Conservation (phyloP, 2,888 invertebrate genomes). For the Phaonia tiefii region DNA sequence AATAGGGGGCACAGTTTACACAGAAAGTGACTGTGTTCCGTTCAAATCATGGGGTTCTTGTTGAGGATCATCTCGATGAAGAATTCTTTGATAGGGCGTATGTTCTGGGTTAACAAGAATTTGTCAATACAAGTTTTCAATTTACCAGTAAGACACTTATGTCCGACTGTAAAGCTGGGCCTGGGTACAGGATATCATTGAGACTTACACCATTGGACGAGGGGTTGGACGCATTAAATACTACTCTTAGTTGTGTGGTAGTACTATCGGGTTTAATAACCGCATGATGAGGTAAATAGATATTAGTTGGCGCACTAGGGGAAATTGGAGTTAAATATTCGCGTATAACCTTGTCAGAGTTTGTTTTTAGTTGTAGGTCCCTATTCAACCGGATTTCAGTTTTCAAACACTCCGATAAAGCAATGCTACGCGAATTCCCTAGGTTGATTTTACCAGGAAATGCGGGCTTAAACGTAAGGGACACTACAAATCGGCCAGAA, state of each 20-base stretch:
- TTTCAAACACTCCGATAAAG: slow-evolving; percentile 11
- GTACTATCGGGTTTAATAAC: slow-evolving; percentile 48
- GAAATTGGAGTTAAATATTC: slow-evolving; percentile 67
- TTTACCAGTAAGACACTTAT: background rate
- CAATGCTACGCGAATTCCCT: background rate
- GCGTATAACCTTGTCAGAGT: slow-evolving; percentile 30
- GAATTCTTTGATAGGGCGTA: background rate
- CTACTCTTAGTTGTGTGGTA: slow-evolving; percentile 58
- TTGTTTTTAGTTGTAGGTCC: background rate
- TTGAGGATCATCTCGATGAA: background rate
- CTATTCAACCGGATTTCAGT: slow-evolving; percentile 3
- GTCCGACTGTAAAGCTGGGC: slow-evolving; percentile 49
- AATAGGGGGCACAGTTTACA: background rate
- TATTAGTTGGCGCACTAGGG: background rate
- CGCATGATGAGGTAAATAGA: slow-evolving; percentile 60
- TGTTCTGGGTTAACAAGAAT: background rate
- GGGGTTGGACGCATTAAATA: slow-evolving; percentile 57
- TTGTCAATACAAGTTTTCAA: slow-evolving; percentile 33
- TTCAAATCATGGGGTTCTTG: background rate
- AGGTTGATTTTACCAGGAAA: background rate
- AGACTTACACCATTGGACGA: slow-evolving; percentile 44
- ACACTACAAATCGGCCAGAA: slow-evolving; percentile 15
- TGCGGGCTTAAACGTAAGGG: slow-evolving; percentile 18
- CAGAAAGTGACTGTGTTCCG: slow-evolving; percentile 4
- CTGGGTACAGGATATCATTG: slow-evolving; percentile 44